Base-by-base conservation (phyloP, 2,797 vertebrate species). In the Falco berigora region DNA sequence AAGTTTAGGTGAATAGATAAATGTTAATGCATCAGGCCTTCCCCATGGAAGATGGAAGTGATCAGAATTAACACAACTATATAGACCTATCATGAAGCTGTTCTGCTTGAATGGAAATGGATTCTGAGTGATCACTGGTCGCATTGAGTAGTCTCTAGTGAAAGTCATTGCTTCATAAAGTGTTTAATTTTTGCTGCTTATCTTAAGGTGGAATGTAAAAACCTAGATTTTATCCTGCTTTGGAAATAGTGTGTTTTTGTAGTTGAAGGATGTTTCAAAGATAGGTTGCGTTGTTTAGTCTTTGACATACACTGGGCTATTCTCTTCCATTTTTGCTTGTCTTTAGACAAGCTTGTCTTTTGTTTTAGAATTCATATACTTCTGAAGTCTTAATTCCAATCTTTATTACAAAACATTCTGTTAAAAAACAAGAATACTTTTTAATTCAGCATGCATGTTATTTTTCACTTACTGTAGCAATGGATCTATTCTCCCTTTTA, bases 401-500 rank as follows among this genome's bases (percentile, higher is more conserved):
- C 12, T 40, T 81, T 66, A 66, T 93, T 92, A 80, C 47, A 63
- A 88, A 88, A 61, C 9, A 22, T 68, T 71, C 47, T 77, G 22
- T 56, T 90, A 72, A 69, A 95, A 79, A 91, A 53, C 12, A 67
- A 61, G n/a, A 95, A 86, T 78, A 74, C 23, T 76, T 94, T 88
- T 10, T 28, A 56, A 87, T 96, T 87, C 71, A 89, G 47, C 52
- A 82, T 77, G 59, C 38, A 27, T 46, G 42, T 79, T 94, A 68
- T 88, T 91, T 96, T 97, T 96, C 77, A 73, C n/a, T 96, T 90
- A 84, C 44, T 66, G 19, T 62, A 79, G 42, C 61, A 89, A 53
- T 94, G 58, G 73, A 79, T 94, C 63, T 5, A 2, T 90, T 92
- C 81, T 87, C 38, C 63, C 15, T 95, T 95, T 88, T 93, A 92